Percentiles rank a stretch among this genome's conserved stretches.
Evolutionary conservation across 2,113 vertebrate genomes (phyloP).

Genomic region (Oreochromis aureus): DNA sequence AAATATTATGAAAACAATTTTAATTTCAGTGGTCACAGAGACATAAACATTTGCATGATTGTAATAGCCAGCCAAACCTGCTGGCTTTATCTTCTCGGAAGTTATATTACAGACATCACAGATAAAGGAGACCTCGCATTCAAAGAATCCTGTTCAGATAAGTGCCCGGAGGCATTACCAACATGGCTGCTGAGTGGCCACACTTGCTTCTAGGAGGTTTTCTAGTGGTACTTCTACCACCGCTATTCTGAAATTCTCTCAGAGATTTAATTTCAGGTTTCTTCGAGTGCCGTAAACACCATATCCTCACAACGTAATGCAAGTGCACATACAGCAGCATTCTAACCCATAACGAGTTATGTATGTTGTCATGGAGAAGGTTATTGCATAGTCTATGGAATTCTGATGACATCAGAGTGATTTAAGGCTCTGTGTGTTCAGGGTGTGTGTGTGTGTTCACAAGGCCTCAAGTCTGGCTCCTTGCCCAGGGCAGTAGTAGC

Average conservation of each 20-base stretch:
- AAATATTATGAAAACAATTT: not conserved
- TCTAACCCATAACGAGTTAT: constrained; percentile 17
- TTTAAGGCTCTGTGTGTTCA: constrained; percentile 23
- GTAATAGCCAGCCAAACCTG: not conserved
- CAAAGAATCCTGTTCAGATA: not conserved
- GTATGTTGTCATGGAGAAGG: constrained; percentile 37
- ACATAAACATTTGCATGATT: not conserved
- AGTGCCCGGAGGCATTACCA: not conserved
- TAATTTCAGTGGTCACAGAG: not conserved
- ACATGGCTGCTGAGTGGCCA: not conserved
- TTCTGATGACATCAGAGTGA: constrained; percentile 56
- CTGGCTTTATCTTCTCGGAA: not conserved
- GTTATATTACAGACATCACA: not conserved
- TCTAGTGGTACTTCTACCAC: not conserved
- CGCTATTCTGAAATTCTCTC: not conserved
- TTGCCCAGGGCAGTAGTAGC: not conserved
- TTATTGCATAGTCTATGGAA: constrained; percentile 34
- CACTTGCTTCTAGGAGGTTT: not conserved
- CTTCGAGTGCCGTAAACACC: not conserved
- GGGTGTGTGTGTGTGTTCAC: constrained; percentile 16
- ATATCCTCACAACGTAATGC: not conserved
- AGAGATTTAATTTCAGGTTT: not conserved
- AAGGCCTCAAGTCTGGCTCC: not conserved
- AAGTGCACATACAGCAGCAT: not conserved
- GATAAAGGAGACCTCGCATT: not conserved